Evolutionary conservation across 2,888 invertebrate genomes (phyloP).

Genomic region (Myopa testacea): DNA sequence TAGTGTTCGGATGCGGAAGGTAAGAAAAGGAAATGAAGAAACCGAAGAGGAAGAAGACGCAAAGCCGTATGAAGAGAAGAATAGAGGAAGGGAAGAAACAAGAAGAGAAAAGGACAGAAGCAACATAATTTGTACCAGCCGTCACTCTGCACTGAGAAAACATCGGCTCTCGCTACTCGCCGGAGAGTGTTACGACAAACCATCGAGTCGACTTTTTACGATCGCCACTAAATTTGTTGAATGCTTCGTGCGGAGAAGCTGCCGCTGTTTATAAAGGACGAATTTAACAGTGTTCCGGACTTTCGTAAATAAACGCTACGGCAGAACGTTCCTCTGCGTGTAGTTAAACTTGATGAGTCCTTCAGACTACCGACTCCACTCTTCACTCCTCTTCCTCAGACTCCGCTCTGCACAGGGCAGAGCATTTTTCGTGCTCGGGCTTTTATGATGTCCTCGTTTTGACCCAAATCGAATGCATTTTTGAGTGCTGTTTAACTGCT

Average conservation of each 20-base stretch:
- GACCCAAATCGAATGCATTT: too few relatives aligned
- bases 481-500: too few relatives aligned
- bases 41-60: not conserved
- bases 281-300: too few relatives aligned
- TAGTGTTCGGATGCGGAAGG: constrained; percentile 4
- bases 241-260: constrained; percentile 5
- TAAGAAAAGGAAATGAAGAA: not conserved
- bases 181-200: not conserved
- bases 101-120: not conserved
- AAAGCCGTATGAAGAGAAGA: not conserved
- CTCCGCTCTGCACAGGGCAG: too few relatives aligned
- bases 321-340: too few relatives aligned
- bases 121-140: not conserved
- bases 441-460: too few relatives aligned
- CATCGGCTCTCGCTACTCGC: too few relatives aligned
- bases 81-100: not conserved
- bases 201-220: constrained; percentile 29
- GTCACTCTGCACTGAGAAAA: not conserved
- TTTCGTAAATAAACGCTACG: too few relatives aligned
- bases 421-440: too few relatives aligned
- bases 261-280: not conserved
- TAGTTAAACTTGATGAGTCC: too few relatives aligned
- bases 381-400: too few relatives aligned
- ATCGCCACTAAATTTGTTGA: constrained; percentile 20
- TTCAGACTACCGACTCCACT: too few relatives aligned